Base-by-base conservation (phyloP, 2,888 invertebrate genomes). In the Coecobrya sp. region DNA sequence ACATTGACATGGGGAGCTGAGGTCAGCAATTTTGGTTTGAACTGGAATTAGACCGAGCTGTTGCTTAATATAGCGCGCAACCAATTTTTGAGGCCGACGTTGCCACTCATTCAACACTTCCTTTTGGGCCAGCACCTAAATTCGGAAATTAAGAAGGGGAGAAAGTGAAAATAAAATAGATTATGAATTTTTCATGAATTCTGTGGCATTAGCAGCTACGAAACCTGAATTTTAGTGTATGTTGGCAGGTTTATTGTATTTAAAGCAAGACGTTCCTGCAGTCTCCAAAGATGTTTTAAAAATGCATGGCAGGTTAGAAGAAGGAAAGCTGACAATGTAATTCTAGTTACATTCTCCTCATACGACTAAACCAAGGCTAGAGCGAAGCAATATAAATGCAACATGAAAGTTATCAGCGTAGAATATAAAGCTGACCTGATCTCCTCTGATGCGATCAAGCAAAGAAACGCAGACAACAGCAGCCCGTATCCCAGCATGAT, bases 391-490 rank as follows among this genome's bases (percentile, higher is more conserved):
- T n/a, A 19, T n/a, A 55, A 55, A 55, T 55, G 36, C 36, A 36
- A 55, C n/a, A 7, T 55, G 7, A 19, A 19, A 1, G n/a, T 19
- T n/a, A n/a, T 3, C 2, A n/a, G 2, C 19, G n/a, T 55, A 3
- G 13, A 49, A 11, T 55, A 19, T 19, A 19, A 55, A n/a, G 19
- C 65, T 73, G 22, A 99, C 98, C 97, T 99, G 99, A 96, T 99
- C 99, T 30, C 98, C 98, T 95, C 98, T 97, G 65, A 99, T 97
- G 93, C 99, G 97, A 96, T 99, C 98, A 85, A 99, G 96, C 49
- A 99, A 96, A 0, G 99, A 97, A 85, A 99, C 99, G 96, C 99
- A 99, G 36, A 99, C 97, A 52, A 99, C 98, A n/a, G 98, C 99
- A 0, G 98, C 98, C 95, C 97, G 97, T 94, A 99, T 98, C 16